Evolutionary conservation across 2,888 invertebrate species (phyloP).

Genomic region (Ecliptopera silaceata): DNA sequence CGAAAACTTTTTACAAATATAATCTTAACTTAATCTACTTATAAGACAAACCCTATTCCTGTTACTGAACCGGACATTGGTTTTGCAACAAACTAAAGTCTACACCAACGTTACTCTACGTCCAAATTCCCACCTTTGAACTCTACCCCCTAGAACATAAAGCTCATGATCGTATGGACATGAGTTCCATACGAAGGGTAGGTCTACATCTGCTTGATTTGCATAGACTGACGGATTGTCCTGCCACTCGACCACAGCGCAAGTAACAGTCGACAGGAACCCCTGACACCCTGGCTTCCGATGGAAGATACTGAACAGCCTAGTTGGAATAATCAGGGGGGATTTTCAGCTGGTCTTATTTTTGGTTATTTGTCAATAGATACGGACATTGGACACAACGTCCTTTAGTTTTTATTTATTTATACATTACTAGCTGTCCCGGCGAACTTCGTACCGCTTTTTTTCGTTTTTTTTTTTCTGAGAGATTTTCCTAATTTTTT

Average conservation of each 20-base stretch:
- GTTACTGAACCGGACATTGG: conserved; percentile 40
- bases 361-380: conserved; percentile 6
- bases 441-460: too few relatives aligned
- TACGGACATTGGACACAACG: not conserved
- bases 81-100: conserved; percentile 27
- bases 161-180: conserved; percentile 19
- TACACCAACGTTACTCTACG: not conserved
- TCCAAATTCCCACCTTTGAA: not conserved
- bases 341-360: conserved; percentile 20
- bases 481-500: too few relatives aligned
- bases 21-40: not conserved
- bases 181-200: conserved; percentile 27
- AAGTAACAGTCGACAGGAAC: conserved; percentile 16
- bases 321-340: conserved; percentile 24
- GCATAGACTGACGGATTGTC: conserved; percentile 69
- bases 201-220: conserved; percentile 61
- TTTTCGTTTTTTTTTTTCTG: too few relatives aligned
- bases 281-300: conserved; percentile 29
- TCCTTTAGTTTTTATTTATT: too few relatives aligned
- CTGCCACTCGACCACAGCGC: conserved; percentile 47
- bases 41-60: conserved; percentile 38
- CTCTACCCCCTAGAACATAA: not conserved
- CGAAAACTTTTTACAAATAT: not conserved
- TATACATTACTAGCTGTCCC: too few relatives aligned
- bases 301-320: conserved; percentile 33